Evolutionary conservation across 2,888 invertebrate species (phyloP).

Genomic region (Mongoloraphidia duomilia): DNA sequence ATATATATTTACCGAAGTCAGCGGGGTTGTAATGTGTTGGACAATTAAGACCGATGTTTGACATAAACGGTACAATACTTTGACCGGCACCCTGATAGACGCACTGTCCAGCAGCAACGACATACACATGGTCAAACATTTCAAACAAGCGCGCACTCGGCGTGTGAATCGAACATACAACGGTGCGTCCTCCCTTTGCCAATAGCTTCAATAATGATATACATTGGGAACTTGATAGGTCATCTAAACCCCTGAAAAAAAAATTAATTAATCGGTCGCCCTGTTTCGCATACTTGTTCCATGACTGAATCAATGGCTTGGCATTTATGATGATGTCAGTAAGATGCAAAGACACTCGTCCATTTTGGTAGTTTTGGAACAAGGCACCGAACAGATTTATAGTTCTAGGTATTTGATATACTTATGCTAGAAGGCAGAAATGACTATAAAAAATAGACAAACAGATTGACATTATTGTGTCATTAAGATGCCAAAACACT

Average conservation of each 20-base stretch:
- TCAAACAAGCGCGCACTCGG: slow-evolving; percentile 86
- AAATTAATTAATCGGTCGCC: neutral
- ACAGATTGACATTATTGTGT: too few relatives aligned
- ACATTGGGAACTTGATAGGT: slow-evolving; percentile 79
- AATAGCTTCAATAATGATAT: slow-evolving; percentile 70
- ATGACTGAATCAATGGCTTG: too few relatives aligned
- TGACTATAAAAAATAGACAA: too few relatives aligned
- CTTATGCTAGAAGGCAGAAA: too few relatives aligned
- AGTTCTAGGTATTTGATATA: too few relatives aligned
- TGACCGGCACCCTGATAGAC: slow-evolving; percentile 71
- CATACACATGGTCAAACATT: slow-evolving; percentile 82
- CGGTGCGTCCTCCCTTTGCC: slow-evolving; percentile 75
- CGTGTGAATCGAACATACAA: slow-evolving; percentile 92
- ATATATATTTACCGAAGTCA: slow-evolving; percentile 65
- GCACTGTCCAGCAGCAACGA: slow-evolving; percentile 79
- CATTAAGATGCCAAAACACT: too few relatives aligned
- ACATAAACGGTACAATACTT: slow-evolving; percentile 70
- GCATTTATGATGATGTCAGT: too few relatives aligned
- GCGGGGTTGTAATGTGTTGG: slow-evolving; percentile 92
- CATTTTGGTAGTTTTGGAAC: too few relatives aligned
- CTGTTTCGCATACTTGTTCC: too few relatives aligned
- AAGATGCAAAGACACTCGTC: too few relatives aligned
- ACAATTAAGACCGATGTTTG: slow-evolving; percentile 63
- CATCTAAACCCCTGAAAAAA: slow-evolving; percentile 69
- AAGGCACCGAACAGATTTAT: too few relatives aligned